Evolutionary conservation across 2,797 vertebrate species (phyloP).

Genomic region (Botia almorhae): DNA sequence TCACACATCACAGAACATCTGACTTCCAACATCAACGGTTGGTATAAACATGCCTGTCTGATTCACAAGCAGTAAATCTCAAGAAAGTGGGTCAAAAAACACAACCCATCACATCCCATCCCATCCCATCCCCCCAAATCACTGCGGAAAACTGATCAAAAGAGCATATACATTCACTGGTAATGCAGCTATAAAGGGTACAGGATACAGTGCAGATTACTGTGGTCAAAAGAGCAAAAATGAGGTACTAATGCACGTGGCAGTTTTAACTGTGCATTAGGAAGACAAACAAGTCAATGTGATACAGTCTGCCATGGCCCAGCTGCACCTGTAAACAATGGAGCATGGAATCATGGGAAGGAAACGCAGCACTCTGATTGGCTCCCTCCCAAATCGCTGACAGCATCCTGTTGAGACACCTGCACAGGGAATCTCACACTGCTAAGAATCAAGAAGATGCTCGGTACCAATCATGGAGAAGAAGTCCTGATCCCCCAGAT

Average conservation of each 20-base stretch:
- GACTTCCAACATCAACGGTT: neutral
- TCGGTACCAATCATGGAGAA: conserved; percentile 98
- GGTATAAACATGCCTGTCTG: neutral
- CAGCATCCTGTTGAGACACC: conserved; percentile 11
- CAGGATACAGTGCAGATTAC: neutral
- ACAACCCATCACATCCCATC: too few relatives aligned
- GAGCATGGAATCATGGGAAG: neutral
- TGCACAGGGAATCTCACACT: neutral
- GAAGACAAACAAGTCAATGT: neutral
- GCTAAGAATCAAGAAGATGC: conserved; percentile 65
- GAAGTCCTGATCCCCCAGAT: conserved; percentile 98
- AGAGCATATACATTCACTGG: neutral
- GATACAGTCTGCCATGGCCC: neutral
- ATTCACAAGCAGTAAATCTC: conserved; percentile 1
- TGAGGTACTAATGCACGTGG: too few relatives aligned
- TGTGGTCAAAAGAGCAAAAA: neutral
- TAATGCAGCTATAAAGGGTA: neutral
- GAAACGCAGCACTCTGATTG: conserved; percentile 3
- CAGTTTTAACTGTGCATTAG: neutral
- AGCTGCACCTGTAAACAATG: conserved; percentile 18
- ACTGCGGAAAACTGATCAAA: neutral
- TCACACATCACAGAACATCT: neutral
- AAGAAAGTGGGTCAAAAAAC: conserved; percentile 44
- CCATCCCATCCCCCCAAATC: neutral
- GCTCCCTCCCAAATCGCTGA: conserved; percentile 7